These are phyloP conservation scores for Copidosoma floridanum DNA, from an alignment of 1,140 invertebrate genomes.

Conservation along the genomic window DNA sequence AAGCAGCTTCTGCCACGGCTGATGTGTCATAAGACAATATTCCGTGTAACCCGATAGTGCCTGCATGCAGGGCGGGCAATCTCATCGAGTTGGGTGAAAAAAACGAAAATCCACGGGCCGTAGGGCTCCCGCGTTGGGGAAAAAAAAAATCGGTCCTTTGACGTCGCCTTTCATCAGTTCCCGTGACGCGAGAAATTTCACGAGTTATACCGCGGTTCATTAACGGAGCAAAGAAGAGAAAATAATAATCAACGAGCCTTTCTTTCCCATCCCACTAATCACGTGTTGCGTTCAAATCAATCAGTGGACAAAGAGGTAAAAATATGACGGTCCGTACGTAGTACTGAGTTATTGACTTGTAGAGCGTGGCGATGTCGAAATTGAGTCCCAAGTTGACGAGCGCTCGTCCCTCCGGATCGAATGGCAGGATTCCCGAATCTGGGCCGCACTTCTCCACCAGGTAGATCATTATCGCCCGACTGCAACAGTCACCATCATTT, in stretches of 20 bases:
- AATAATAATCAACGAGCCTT: slow-evolving; percentile 1
- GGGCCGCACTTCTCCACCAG: slow-evolving; percentile 70
- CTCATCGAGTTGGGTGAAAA: too few relatives aligned
- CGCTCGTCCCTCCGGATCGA: slow-evolving; percentile 64
- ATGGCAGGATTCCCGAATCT: slow-evolving; percentile 67
- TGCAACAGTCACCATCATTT: too few relatives aligned
- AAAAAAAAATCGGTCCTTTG: too few relatives aligned
- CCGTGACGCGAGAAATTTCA: too few relatives aligned
- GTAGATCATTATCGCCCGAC: slow-evolving; percentile 72
- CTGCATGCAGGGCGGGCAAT: too few relatives aligned
- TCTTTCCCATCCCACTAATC: too few relatives aligned
- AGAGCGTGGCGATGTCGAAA: slow-evolving; percentile 72
- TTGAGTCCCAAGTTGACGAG: slow-evolving; percentile 70
- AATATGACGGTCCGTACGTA: slow-evolving; percentile 55
- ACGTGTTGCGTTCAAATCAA: not conserved
- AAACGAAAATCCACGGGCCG: too few relatives aligned
- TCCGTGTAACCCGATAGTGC: too few relatives aligned
- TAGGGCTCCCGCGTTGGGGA: too few relatives aligned
- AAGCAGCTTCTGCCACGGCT: slow-evolving; percentile 10
- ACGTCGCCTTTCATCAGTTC: too few relatives aligned
- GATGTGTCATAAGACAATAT: too few relatives aligned
- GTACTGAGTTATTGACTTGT: slow-evolving; percentile 59
- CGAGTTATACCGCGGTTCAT: too few relatives aligned
- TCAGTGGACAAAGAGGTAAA: not conserved
- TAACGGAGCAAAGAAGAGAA: not conserved